Percentiles rank a stretch among this genome's conserved stretches.
Evolutionary conservation across 2,797 vertebrate species (phyloP).

Genomic region (Falco concolor): DNA sequence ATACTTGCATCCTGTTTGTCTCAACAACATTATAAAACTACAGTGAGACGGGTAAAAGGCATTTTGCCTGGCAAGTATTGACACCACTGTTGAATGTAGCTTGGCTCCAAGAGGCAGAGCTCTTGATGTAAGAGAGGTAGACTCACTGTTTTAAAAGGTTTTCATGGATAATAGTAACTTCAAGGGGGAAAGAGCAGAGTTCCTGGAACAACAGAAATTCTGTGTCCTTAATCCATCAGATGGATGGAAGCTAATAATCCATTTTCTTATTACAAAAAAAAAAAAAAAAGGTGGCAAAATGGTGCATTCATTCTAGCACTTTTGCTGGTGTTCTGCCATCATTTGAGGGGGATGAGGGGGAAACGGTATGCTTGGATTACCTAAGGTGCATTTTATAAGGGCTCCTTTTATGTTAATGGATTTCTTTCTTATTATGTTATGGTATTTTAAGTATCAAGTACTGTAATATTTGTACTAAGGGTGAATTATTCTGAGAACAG

Average conservation of each 20-base stretch:
- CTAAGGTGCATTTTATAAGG: neutral
- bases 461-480: neutral
- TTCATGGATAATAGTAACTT: neutral
- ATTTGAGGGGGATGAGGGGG: neutral
- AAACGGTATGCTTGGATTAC: neutral
- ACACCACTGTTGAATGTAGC: neutral
- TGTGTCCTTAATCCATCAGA: fast-evolving
- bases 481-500: neutral
- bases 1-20: neutral
- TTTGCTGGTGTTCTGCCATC: neutral
- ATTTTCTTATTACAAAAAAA: neutral
- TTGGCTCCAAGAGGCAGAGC: neutral
- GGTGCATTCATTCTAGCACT: neutral
- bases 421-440: neutral
- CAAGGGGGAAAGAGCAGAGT: neutral
- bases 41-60: neutral
- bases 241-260: neutral
- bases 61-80: neutral
- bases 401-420: neutral
- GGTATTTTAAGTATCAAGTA: neutral
- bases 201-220: neutral
- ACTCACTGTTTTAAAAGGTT: neutral
- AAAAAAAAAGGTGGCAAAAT: neutral
- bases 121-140: neutral
- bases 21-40: neutral